A percentile compares a stretch with the other conserved stretches of the same genome.
Conservation (phyloP, 2,113 vertebrate genomes). For the Ploceus nigricollis region DNA sequence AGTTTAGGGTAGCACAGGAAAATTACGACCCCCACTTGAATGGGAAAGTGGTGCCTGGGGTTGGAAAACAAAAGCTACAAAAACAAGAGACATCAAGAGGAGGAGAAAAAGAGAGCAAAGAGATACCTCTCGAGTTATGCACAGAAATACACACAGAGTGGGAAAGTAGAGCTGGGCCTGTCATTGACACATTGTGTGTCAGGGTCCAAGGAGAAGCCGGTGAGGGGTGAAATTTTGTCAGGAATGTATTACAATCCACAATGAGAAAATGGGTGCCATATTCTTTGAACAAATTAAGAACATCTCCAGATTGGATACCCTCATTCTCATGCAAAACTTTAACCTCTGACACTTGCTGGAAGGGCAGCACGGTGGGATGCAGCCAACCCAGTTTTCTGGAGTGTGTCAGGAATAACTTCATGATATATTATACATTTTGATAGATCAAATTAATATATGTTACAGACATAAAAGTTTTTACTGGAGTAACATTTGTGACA, state of each 20-base stretch:
- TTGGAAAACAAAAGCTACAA: neutral
- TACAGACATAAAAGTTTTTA: neutral
- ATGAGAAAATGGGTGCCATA: neutral
- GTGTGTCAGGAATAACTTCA: neutral
- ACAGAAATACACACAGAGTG: neutral
- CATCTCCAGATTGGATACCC: accelerated
- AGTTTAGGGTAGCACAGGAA: neutral
- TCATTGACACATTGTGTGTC: neutral
- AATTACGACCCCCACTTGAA: neutral
- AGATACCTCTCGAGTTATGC: neutral
- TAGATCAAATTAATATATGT: neutral
- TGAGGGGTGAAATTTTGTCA: neutral
- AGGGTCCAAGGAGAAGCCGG: neutral
- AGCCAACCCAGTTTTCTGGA: neutral
- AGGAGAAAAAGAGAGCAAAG: neutral
- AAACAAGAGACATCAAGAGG: neutral
- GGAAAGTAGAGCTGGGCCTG: neutral
- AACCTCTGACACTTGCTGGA: neutral
- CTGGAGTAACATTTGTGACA: neutral
- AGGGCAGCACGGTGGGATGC: neutral
- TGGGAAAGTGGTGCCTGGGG: neutral
- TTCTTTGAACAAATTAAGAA: neutral
- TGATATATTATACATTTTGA: neutral
- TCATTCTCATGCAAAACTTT: neutral
- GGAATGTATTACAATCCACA: neutral